Evolutionary conservation across 2,888 invertebrate genomes (phyloP).

Genomic region (Keiferia lycopersicella): DNA sequence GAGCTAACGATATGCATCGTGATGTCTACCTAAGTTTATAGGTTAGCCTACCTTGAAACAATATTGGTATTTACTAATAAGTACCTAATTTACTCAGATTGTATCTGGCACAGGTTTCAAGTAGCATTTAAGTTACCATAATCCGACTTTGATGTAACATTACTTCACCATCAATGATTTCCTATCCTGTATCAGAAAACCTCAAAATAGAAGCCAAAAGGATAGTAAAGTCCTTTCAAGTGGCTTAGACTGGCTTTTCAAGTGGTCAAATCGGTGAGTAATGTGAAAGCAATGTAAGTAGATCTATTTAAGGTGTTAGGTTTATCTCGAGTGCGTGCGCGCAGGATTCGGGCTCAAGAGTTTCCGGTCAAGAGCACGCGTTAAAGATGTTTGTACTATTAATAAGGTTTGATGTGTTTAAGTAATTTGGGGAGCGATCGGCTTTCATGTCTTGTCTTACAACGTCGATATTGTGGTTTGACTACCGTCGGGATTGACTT

Average conservation of each 20-base stretch:
- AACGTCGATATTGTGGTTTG: conserved; percentile 2
- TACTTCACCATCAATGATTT: background rate
- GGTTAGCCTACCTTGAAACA: too few relatives aligned
- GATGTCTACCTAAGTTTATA: too few relatives aligned
- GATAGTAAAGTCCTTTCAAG: conserved; percentile 32
- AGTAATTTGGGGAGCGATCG: conserved; percentile 13
- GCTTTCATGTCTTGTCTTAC: conserved; percentile 11
- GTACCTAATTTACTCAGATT: too few relatives aligned
- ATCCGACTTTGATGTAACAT: background rate
- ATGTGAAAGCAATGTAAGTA: conserved; percentile 50
- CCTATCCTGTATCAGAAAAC: conserved; percentile 10
- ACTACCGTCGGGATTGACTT: conserved; percentile 13
- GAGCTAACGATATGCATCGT: too few relatives aligned
- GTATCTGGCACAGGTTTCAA: too few relatives aligned
- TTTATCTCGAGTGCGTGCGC: conserved; percentile 68
- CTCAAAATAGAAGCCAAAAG: conserved; percentile 19
- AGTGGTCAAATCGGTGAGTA: conserved; percentile 67
- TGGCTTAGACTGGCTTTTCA: conserved; percentile 48
- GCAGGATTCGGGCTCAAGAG: conserved; percentile 54
- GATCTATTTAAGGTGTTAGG: conserved; percentile 72
- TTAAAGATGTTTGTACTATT: conserved; percentile 33
- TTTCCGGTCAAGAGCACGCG: conserved; percentile 58
- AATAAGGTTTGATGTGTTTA: conserved; percentile 23
- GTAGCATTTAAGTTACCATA: background rate
- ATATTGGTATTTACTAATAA: too few relatives aligned